Evolutionary conservation across 2,888 invertebrate species (phyloP).

Genomic region (Stictocephala bisonia): DNA sequence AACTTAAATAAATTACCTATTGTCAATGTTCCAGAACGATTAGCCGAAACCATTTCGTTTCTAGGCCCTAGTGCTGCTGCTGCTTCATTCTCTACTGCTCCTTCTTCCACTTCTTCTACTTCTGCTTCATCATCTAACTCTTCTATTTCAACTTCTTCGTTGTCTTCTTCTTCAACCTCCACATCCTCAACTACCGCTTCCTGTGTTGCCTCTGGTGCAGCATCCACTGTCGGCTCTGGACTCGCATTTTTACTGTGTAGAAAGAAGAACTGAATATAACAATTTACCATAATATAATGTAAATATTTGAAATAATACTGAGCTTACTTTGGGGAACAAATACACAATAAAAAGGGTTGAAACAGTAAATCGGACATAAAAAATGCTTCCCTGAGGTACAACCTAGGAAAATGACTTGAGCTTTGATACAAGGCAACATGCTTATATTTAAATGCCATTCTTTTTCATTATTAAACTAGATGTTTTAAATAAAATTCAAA

Average conservation of each 20-base stretch:
- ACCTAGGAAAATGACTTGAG: no score
- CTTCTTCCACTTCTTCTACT: conserved; percentile 1
- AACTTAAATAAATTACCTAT: conserved; percentile 32
- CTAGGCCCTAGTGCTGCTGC: not conserved
- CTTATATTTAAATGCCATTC: no score
- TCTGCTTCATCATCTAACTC: conserved; percentile 15
- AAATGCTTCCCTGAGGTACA: no score
- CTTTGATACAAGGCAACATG: no score
- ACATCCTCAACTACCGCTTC: not conserved
- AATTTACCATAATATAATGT: no score
- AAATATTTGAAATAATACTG: no score
- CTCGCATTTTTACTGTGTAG: conserved; percentile 39
- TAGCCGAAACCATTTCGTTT: not conserved
- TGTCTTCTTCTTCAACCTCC: not conserved
- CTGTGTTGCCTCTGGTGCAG: not conserved
- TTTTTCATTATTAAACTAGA: no score
- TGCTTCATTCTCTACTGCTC: not conserved
- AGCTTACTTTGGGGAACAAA: no score
- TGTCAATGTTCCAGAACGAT: conserved; percentile 28
- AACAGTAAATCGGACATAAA: no score
- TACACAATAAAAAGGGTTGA: no score
- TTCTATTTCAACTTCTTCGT: not conserved
- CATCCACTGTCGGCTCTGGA: conserved; percentile 10
- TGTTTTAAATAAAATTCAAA: no score
- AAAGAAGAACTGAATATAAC: no score